A percentile compares a stretch with the other conserved stretches of the same genome.
phyloP scores from a whole-genome alignment of 2,888 invertebrate genomes.

The Therioaphis trifolii region DNA sequence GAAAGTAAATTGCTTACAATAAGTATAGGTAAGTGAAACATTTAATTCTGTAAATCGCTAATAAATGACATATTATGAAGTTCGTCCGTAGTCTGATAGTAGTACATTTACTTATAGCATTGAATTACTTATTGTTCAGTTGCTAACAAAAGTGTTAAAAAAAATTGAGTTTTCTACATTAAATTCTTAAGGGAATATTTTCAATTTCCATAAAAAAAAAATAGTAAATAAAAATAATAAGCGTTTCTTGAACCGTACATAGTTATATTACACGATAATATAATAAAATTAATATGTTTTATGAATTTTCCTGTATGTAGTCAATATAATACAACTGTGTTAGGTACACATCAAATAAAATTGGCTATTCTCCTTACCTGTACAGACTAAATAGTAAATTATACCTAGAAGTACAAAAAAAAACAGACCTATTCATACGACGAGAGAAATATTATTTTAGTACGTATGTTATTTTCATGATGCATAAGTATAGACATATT shows the following conservation, averaged over 20 bases:
- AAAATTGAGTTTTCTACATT: not conserved
- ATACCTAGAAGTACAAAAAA: not conserved
- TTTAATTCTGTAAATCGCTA: too few species aligned
- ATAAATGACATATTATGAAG: too few species aligned
- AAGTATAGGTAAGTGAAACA: too few species aligned
- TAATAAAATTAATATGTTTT: conserved; percentile 11
- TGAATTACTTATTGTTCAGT: not conserved
- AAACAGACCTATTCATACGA: not conserved
- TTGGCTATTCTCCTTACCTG: not conserved
- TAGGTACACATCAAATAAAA: conserved; percentile 27
- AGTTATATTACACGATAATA: too few species aligned
- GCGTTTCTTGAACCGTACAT: not conserved
- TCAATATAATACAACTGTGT: conserved; percentile 1
- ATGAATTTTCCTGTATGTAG: not conserved
- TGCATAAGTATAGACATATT: not conserved
- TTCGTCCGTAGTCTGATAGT: not conserved
- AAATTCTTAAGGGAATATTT: conserved; percentile 11
- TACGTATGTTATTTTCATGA: not conserved
- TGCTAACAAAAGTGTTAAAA: conserved; percentile 11
- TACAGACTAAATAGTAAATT: not conserved
- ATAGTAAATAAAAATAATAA: conserved; percentile 30
- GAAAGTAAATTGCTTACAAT: too few species aligned
- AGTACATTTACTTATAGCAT: not conserved
- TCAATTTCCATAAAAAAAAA: not conserved
- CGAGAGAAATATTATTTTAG: conserved; percentile 5